These are phyloP conservation scores for Cardiocondyla obscurior DNA, from an alignment of 1,140 invertebrate genomes.

Conservation along the genomic window DNA sequence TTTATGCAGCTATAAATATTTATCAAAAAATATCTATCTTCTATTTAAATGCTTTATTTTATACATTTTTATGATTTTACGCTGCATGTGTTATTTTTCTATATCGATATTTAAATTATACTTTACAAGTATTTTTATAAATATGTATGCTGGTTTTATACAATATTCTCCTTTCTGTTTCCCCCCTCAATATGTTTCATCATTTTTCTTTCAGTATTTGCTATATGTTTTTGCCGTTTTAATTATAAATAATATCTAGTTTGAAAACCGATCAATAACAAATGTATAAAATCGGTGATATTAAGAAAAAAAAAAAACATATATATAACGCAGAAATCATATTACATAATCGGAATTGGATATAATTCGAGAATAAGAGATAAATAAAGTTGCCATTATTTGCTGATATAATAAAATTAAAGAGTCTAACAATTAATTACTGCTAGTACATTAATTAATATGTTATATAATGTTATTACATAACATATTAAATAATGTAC, in stretches of 20 bases:
- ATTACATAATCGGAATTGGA: not conserved
- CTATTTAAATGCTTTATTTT: not conserved
- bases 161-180: too few relatives aligned
- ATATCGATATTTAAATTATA: not conserved
- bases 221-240: not conserved
- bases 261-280: not conserved
- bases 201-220: too few relatives aligned
- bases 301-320: not conserved
- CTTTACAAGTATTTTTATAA: not conserved
- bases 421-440: not conserved
- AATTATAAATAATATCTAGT: not conserved
- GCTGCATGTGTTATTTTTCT: not conserved
- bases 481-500: too few relatives aligned
- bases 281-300: not conserved
- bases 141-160: not conserved
- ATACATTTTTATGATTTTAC: not conserved
- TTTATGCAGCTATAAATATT: constrained; percentile 10
- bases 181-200: not conserved
- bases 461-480: not conserved
- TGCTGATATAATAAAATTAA: not conserved
- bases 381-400: not conserved
- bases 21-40: not conserved
- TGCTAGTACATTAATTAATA: too few relatives aligned
- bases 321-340: not conserved
- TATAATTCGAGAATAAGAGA: not conserved